Conservation (phyloP, 2,888 invertebrate species). For the Adelognathus sp. region DNA sequence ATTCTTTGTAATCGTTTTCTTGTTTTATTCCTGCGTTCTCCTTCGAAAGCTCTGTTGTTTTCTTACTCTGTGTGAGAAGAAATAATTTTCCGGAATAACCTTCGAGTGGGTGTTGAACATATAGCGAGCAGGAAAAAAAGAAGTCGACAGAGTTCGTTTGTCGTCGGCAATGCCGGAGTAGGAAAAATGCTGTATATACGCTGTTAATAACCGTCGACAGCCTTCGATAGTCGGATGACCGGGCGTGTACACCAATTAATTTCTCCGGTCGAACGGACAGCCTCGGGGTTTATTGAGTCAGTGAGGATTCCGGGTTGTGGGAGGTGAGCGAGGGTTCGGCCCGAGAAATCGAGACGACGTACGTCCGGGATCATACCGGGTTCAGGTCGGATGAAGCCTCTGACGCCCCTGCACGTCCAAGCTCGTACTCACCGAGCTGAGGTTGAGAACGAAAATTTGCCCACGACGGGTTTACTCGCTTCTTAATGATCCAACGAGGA, state of each 20-base stretch:
- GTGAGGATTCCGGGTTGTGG: conserved; percentile 10
- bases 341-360: conserved; percentile 10
- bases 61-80: no score
- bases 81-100: conserved; percentile 4
- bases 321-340: conserved; percentile 29
- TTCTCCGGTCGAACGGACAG: conserved; percentile 22
- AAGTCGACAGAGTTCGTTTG: background rate
- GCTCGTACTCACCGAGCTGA: conserved; percentile 1
- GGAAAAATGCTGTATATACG: conserved; percentile 21
- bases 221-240: background rate
- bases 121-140: no score
- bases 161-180: background rate
- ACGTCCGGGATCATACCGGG: conserved; percentile 6
- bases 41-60: no score
- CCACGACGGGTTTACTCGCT: conserved; percentile 21
- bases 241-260: conserved; percentile 46
- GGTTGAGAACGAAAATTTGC: background rate
- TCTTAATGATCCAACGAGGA: conserved; percentile 2
- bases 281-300: background rate
- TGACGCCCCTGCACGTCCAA: conserved; percentile 26
- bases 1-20: conserved; percentile 41
- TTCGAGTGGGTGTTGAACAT: no score
- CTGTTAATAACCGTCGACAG: background rate
- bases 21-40: conserved; percentile 8
- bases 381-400: background rate